Evolutionary conservation across 2,797 vertebrate genomes (phyloP).

Genomic region (Hydrocynus forskahlii): DNA sequence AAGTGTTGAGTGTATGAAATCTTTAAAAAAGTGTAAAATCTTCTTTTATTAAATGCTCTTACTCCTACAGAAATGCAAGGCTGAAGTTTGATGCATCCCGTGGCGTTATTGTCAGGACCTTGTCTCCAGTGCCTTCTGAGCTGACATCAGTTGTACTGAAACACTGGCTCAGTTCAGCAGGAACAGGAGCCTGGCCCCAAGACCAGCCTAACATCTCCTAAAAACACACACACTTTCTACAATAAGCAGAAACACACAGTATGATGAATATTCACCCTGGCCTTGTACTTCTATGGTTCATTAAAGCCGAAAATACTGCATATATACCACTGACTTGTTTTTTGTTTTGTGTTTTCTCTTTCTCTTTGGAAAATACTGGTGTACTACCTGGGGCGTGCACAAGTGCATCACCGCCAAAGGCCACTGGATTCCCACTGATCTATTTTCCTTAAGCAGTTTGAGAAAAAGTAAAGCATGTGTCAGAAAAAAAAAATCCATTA

Average conservation of each 20-base stretch:
- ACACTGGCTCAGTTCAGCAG: conserved; percentile 69
- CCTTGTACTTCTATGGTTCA: not conserved
- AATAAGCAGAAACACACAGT: not conserved
- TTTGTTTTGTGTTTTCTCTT: not conserved
- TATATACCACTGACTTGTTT: not conserved
- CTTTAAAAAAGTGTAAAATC: not conserved
- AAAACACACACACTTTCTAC: not conserved
- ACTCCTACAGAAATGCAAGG: not conserved
- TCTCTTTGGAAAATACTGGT: not conserved
- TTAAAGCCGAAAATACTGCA: not conserved
- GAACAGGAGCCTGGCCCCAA: conserved; percentile 21
- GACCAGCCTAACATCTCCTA: not conserved
- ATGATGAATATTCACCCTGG: not conserved
- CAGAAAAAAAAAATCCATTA: too few species aligned
- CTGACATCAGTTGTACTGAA: conserved; percentile 98
- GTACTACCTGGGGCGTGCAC: too few species aligned
- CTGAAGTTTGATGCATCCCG: not conserved
- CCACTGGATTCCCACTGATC: too few species aligned
- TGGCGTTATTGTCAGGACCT: conserved; percentile 51
- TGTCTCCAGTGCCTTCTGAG: conserved; percentile 99
- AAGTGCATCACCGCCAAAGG: too few species aligned
- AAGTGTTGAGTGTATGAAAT: not conserved
- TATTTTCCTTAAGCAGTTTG: too few species aligned
- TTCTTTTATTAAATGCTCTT: not conserved
- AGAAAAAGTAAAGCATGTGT: too few species aligned